Percentiles rank a stretch among this genome's conserved stretches.
Conservation (phyloP, 2,113 vertebrate genomes). For the Rhombomys opimus region DNA sequence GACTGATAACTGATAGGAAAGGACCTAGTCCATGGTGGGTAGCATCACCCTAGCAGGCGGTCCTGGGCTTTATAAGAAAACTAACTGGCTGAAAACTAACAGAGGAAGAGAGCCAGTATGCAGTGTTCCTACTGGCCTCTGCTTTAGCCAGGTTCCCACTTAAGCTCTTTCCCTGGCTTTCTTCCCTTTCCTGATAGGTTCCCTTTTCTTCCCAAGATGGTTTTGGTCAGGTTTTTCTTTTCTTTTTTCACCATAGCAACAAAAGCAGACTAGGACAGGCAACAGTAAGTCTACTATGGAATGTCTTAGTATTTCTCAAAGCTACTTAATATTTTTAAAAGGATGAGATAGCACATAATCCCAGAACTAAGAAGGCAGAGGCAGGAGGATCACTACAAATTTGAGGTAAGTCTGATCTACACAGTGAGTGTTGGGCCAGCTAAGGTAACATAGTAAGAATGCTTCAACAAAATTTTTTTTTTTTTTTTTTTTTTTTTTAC, state of each 20-base stretch:
- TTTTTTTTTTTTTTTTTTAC: constrained; percentile 53
- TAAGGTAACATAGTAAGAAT: not conserved
- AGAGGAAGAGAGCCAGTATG: not conserved
- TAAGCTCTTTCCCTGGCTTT: not conserved
- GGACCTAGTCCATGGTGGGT: not conserved
- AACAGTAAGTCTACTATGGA: constrained; percentile 38
- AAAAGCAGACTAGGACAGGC: not conserved
- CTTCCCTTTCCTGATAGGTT: not conserved
- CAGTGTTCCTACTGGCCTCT: not conserved
- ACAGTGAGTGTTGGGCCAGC: not conserved
- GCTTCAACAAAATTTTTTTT: no score
- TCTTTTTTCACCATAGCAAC: not conserved
- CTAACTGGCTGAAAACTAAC: not conserved
- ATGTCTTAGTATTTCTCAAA: constrained; percentile 41
- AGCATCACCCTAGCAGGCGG: not conserved
- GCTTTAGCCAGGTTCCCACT: not conserved
- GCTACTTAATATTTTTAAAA: not conserved
- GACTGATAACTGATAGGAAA: not conserved
- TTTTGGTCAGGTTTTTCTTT: not conserved
- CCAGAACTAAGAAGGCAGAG: not conserved
- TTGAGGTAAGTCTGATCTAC: not conserved
- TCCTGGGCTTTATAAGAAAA: not conserved
- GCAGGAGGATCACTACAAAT: not conserved
- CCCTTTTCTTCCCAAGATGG: not conserved
- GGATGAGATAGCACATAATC: not conserved